Base-by-base conservation (phyloP, 2,888 invertebrate species). In the Eilema sororculum region DNA sequence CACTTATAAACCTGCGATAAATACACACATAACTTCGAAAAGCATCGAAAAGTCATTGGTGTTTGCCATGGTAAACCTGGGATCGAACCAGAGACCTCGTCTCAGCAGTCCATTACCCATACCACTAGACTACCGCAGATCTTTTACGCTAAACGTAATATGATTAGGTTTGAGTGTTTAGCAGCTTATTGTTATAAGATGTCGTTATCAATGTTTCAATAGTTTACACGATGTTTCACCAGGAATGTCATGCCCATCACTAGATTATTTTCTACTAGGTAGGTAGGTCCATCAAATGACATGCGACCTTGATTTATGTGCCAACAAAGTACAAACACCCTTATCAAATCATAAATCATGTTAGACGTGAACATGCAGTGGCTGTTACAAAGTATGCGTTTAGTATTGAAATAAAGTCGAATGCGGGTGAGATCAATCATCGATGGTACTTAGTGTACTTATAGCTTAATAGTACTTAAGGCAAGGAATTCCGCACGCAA, bases 341-440 rank as follows among this genome's bases (percentile, higher is more conserved):
- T n/a, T 12, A 28, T 24, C 28, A 16, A 20, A 30, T 24, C 28
- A 25, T 68, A 64, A 58, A 64, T 68, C 52, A 65, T 56, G 22
- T 61, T 56, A 69, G 65, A 69, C 56, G 33, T 65, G 56, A 69
- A 59, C 37, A 60, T 33, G 37, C 16, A 24, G 13, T 64, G n/a
- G 30, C 41, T 6, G 6, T 52, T 52, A 33, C 62, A 58, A 66
- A 57, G 59, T 66, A 65, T 65, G 59, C 52, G 46, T 28, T 57
- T 65, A 69, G 41, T 56, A 62, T 56, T 73, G 64, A 69, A 69
- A 72, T 61, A 60, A 65, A 74, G 68, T 69, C 13, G 10, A 33
- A 81, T 81, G 77, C 79, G 81, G 79, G 79, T 66, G 52, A 73
- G 62, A 77, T 77, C 70, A 76, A 74, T 78, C 65, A 76, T 67